Base-by-base conservation (phyloP, 1,140 invertebrate species). In the Mizuhopecten yessoensis region DNA sequence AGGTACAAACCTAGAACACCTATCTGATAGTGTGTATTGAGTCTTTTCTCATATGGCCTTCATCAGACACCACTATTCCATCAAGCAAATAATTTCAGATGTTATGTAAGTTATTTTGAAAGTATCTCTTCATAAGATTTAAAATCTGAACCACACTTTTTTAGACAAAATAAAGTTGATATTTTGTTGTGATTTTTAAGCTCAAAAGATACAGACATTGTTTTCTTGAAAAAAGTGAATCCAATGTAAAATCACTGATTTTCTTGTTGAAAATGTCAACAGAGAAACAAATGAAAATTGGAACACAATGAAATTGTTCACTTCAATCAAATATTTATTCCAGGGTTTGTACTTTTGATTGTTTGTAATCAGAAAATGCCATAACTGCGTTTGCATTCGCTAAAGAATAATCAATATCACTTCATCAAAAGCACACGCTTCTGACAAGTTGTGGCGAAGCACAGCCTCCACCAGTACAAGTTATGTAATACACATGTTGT, bases 341-440 rank as follows among this genome's bases (percentile, higher is more conserved):
- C 57, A n/a, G 57, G n/a, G 23, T 75, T 75, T 75, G 57, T 75
- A 75, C 57, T 75, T 29, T n/a, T 5, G 17, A 75, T 75, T 75
- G 57, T 75, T 75, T 75, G 57, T n/a, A 75, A 75, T 75, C 57
- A 75, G 57, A 75, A 75, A 75, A 75, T 75, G 57, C 29, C 57
- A 75, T 75, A 75, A 75, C 57, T 75, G 57, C n/a, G 57, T 75
- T 75, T 75, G 57, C 57, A n/a, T 29, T 75, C n/a, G 57, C 57
- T 75, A 75, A 75, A 75, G 57, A 75, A 75, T 75, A 75, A 75
- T 75, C 57, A 75, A 75, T 75, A 75, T 75, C 57, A 75, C 15
- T 29, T 75, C 57, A 75, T 75, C 57, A 75, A 75, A 75, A 5
- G n/a, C 57, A 75, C 57, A 75, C 57, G 3, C 1, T 7, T n/a